Base-by-base conservation (phyloP, 2,888 invertebrate species). In the Trichogramma dendrolimi region DNA sequence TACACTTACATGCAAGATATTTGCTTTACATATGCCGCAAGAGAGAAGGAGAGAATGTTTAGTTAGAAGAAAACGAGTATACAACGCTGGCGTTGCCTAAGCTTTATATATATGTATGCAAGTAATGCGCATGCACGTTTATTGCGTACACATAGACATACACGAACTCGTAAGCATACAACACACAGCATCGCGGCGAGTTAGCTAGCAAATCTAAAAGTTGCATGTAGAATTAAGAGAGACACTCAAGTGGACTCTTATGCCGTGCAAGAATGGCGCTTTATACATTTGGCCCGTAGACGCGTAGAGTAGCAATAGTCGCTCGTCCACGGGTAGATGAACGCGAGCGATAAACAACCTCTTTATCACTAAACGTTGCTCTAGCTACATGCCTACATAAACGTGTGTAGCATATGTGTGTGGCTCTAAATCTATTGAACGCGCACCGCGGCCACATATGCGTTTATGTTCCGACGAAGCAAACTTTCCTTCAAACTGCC, bases 1-100 rank as follows among this genome's bases (percentile, higher is more conserved):
- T 67, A 68, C 68, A 69, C 69, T 66, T 68, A 47, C 41, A 59
- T 54, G 50, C 57, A 57, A 57, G 57, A 60, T 57, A 14, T 14
- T 14, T 14, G 14, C 14, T 14, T 14, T 14, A 14, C 1, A 14
- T 14, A 14, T 14, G 14, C 14, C 14, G 14, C 14, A 14, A 14
- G 14, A 14, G 14, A 14, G 14, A 14, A 14, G 14, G 14, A 14
- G 14, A 14, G 14, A 14, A 14, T 14, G 14, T 2, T 14, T 1
- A 14, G 14, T 14, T 14, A 14, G 14, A 1, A 14, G 14, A 14
- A 14, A 14, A 14, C 14, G 14, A 14, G 14, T 14, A 14, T 14
- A 14, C 14, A 2, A 14, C 14, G 14, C 14, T 14, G 14, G 14
- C 14, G 14, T 14, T 14, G 14, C 14, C 14, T 14, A 14, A 14